Base-by-base conservation (phyloP, 1,140 invertebrate species). In the Oedothorax gibbosus region DNA sequence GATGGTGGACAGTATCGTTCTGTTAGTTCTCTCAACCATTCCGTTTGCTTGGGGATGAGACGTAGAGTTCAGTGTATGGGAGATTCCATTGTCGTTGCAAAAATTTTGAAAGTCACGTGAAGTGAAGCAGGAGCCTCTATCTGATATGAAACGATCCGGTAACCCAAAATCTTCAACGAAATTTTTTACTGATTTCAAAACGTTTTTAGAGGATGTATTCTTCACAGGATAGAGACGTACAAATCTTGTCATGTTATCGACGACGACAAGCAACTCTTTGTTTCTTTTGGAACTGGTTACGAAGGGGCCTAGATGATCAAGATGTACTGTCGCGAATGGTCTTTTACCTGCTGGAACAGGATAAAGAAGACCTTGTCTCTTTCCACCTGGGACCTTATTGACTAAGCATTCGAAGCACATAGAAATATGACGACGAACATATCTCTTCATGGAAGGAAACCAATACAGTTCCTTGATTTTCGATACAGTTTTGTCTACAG, bases 401-500 rank as follows among this genome's bases (percentile, higher is more conserved):
- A 56, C 56, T 53, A 78, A 18, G 53, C 50, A 82, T 73, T 71
- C n/a, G 20, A 85, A 85, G 15, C 60, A 83, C 65, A 76, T 71
- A 14, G 71, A 57, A 49, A 60, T 57, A 20, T 84, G 62, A 20
- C 49, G 49, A 56, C 54, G 14, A 10, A 81, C 15, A n/a, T 84
- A 80, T 11, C 57, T 5, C 56, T 86, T 66, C 86, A 81, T 54
- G 8, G 15, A 20, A 11, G 54, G 50, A 53, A 86, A 60, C n/a
- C 66, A 85, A 66, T 68, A 68, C 18, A 85, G 21, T 56, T 81
- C 57, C 20, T 82, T 50, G 21, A 69, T 66, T 75, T 77, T 73
- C 0, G 56, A 18, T 2, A 65, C 69, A 56, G 21, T 78, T 60
- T 20, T 54, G 5, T 78, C 72, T 12, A 69, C 35, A 64, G 73